Conservation (phyloP, 23 tunicate genomes). For the Oikopleura dioica region DNA sequence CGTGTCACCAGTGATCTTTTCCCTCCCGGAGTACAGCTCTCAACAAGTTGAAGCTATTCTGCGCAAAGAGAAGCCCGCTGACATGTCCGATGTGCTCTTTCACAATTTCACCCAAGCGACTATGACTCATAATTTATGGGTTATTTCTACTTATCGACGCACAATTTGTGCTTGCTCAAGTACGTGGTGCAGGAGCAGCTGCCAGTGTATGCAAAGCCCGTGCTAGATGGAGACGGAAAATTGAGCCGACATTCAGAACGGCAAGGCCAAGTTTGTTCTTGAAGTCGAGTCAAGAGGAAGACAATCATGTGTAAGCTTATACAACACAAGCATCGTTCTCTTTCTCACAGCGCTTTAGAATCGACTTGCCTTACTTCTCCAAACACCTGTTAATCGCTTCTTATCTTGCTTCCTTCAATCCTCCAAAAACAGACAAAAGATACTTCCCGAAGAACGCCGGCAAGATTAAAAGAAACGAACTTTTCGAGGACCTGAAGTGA, state of each 20-base stretch:
- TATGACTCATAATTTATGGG: too few relatives aligned
- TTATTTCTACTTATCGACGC: background rate
- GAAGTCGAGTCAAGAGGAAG: background rate
- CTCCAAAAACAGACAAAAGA: slow-evolving; percentile 31
- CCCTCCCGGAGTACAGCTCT: background rate
- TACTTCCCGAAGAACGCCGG: slow-evolving; percentile 43
- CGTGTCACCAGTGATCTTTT: background rate
- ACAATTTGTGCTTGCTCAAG: background rate
- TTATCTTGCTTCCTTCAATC: slow-evolving; percentile 74
- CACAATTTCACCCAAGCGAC: background rate
- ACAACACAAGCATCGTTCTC: too few relatives aligned
- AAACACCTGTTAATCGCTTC: slow-evolving; percentile 57
- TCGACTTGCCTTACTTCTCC: slow-evolving; percentile 58
- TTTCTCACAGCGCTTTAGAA: too few relatives aligned
- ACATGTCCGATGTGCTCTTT: background rate
- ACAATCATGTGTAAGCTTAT: background rate
- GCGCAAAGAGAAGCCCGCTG: background rate
- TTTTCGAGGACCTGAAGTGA: too few relatives aligned
- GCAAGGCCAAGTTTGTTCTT: background rate
- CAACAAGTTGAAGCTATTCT: background rate
- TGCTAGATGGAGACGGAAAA: background rate
- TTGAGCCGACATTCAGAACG: background rate
- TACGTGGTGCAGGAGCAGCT: background rate
- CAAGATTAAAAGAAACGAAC: background rate
- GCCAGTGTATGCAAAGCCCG: background rate